phyloP scores from a whole-genome alignment of 2,888 invertebrate genomes.

The Tolmerus cingulatus region DNA sequence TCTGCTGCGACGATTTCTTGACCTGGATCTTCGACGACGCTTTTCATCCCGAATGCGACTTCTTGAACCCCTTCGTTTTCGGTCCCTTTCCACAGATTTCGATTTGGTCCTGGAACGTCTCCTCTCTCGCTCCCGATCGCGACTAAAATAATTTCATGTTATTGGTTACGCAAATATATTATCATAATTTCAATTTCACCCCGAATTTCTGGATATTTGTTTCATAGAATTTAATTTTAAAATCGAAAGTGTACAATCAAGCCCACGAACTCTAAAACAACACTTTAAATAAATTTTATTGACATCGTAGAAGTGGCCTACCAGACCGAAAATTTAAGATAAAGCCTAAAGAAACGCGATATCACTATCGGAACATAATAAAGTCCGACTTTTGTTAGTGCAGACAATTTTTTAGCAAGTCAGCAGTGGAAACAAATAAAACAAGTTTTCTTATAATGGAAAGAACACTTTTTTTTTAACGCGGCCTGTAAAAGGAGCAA shows the following conservation, averaged over 20 bases:
- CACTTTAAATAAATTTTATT: too few species aligned
- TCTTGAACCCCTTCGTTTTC: constrained; percentile 71
- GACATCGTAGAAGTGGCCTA: too few species aligned
- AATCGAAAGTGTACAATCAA: neutral
- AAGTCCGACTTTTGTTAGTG: too few species aligned
- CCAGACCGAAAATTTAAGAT: too few species aligned
- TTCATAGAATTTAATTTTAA: neutral
- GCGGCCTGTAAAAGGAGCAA: too few species aligned
- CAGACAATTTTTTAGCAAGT: too few species aligned
- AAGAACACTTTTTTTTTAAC: too few species aligned
- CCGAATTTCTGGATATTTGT: constrained; percentile 1
- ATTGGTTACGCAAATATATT: neutral
- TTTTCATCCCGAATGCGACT: constrained; percentile 66
- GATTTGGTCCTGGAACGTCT: constrained; percentile 65
- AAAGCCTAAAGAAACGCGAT: too few species aligned
- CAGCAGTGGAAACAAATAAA: too few species aligned
- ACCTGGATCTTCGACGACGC: constrained; percentile 29
- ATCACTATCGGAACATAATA: too few species aligned
- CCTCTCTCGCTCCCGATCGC: constrained; percentile 57
- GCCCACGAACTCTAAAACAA: neutral
- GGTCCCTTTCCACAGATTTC: constrained; percentile 67
- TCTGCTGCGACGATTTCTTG: constrained; percentile 28
- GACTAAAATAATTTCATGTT: constrained; percentile 43
- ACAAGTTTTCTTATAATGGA: too few species aligned
- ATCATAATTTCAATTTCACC: neutral